Conservation (phyloP, 1,140 invertebrate genomes). For the Ooceraea biroi region DNA sequence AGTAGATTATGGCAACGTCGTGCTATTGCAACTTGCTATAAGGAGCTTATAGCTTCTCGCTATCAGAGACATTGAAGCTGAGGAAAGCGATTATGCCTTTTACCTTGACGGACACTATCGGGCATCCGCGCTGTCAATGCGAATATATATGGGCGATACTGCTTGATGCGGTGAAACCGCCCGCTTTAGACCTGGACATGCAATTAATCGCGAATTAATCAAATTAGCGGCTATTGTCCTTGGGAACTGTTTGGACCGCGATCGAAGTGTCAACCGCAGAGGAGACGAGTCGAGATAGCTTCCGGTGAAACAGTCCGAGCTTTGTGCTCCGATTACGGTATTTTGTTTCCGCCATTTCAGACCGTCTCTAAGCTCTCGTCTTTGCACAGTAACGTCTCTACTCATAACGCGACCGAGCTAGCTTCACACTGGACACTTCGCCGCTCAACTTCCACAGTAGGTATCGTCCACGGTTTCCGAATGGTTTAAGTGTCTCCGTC, state of each 20-base stretch:
- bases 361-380: background rate
- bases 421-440: background rate
- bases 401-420: background rate
- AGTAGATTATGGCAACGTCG: conserved; percentile 60
- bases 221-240: conserved; percentile 66
- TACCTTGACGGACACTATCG: conserved; percentile 56
- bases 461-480: background rate
- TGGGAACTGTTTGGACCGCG: conserved; percentile 29
- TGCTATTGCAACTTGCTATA: conserved; percentile 55
- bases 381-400: background rate
- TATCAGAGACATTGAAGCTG: conserved; percentile 48
- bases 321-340: background rate
- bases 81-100: conserved; percentile 52
- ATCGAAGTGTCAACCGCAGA: conserved; percentile 66
- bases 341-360: background rate
- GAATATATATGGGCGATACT: conserved; percentile 32
- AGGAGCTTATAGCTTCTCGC: conserved; percentile 49
- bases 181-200: conserved; percentile 28
- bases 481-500: background rate
- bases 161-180: conserved; percentile 13
- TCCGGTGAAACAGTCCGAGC: conserved; percentile 19
- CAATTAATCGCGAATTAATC: conserved; percentile 74
- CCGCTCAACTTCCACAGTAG: conserved; percentile 12
- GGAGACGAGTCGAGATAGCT: conserved; percentile 45
- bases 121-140: conserved; percentile 29